These are phyloP conservation scores for Podarcis muralis DNA, from an alignment of 2,113 vertebrate species.

Conservation along the genomic window DNA sequence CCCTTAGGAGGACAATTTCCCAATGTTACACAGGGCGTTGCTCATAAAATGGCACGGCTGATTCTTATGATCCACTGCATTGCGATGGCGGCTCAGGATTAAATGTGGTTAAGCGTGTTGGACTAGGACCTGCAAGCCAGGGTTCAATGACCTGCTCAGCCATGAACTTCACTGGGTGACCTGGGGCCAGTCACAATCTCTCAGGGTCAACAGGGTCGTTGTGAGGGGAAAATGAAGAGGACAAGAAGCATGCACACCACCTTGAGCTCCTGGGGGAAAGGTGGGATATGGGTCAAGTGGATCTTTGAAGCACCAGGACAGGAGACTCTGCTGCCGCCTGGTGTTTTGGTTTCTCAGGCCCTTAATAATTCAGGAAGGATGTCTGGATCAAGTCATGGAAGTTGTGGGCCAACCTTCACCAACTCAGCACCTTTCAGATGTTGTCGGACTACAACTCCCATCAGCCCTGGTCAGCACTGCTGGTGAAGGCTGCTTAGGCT, in stretches of 20 bases:
- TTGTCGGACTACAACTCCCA: not conserved
- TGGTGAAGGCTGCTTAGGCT: too few relatives aligned
- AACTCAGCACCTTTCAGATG: not conserved
- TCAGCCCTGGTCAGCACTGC: too few relatives aligned
- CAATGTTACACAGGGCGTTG: not conserved
- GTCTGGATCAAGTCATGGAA: too few relatives aligned
- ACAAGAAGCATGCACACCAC: too few relatives aligned
- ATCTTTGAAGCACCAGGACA: not conserved
- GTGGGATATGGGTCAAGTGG: not conserved
- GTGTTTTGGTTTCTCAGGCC: not conserved
- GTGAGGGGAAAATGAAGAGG: too few relatives aligned
- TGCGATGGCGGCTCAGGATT: not conserved
- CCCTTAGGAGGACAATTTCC: not conserved
- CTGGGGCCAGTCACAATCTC: too few relatives aligned
- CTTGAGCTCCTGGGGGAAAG: too few relatives aligned
- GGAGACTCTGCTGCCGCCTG: not conserved
- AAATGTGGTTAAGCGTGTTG: not conserved
- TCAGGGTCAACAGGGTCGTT: too few relatives aligned
- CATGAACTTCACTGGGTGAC: too few relatives aligned
- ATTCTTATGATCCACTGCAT: not conserved
- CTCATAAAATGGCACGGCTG: not conserved
- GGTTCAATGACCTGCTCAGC: not conserved
- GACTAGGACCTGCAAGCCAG: not conserved
- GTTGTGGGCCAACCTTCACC: not conserved
- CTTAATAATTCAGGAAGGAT: not conserved